Percentiles rank a stretch among this genome's conserved stretches.
Evolutionary conservation across 2,797 vertebrate species (phyloP).

Genomic region (Cygnus olor): DNA sequence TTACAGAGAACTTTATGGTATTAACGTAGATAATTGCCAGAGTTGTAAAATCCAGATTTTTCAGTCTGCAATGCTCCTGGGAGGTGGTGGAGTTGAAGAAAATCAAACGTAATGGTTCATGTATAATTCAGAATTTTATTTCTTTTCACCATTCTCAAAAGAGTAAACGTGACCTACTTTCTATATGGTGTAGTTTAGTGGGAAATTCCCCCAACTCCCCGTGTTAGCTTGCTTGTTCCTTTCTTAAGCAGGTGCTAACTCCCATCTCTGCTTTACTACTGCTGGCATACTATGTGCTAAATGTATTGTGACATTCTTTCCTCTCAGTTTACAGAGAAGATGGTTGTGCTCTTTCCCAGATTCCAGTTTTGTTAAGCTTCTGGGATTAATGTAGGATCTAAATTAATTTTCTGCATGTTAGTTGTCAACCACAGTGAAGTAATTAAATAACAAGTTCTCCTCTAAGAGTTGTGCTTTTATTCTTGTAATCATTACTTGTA

Average conservation of each 20-base stretch:
- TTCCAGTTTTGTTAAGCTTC: slow-evolving; percentile 41
- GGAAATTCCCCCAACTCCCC: slow-evolving; percentile 51
- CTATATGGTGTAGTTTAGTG: slow-evolving; percentile 37
- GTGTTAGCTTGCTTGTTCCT: slow-evolving; percentile 38
- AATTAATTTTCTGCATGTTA: slow-evolving; percentile 53
- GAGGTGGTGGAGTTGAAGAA: slow-evolving; percentile 47
- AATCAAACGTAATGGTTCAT: slow-evolving; percentile 55
- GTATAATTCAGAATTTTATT: slow-evolving; percentile 63
- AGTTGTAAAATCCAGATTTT: slow-evolving; percentile 61
- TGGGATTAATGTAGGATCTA: slow-evolving; percentile 40
- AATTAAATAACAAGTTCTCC: background rate
- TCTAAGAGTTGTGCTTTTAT: background rate
- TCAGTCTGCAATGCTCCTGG: slow-evolving; percentile 38
- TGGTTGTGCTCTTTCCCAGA: slow-evolving; percentile 22
- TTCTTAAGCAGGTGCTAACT: slow-evolving; percentile 68
- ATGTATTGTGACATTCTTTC: slow-evolving; percentile 57
- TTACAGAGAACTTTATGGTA: background rate
- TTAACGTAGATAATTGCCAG: slow-evolving; percentile 50
- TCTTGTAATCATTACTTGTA: background rate
- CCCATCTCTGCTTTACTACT: slow-evolving; percentile 64
- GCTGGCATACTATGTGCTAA: slow-evolving; percentile 54
- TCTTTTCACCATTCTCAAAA: slow-evolving; percentile 57
- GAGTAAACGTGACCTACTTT: slow-evolving; percentile 67
- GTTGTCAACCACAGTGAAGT: background rate
- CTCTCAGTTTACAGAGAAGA: background rate